Conservation (phyloP, 1,140 invertebrate species). For the Thaumatotibia leucotreta region DNA sequence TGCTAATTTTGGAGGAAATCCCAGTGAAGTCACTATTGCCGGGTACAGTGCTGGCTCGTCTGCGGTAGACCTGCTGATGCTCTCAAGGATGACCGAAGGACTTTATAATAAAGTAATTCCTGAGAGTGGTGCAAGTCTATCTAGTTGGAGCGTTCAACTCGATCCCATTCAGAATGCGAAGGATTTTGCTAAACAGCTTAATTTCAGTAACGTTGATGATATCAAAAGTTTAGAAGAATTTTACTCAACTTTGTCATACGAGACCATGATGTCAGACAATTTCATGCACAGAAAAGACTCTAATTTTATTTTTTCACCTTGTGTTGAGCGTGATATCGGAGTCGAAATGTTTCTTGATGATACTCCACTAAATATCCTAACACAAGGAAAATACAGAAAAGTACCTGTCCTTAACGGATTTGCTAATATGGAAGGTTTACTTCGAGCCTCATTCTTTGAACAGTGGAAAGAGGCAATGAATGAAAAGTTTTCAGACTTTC, state of each 20-base stretch:
- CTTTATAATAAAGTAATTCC: conserved; percentile 39
- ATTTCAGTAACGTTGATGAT: conserved; percentile 28
- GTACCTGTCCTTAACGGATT: conserved; percentile 32
- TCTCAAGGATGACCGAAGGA: conserved; percentile 30
- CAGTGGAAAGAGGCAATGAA: conserved; percentile 29
- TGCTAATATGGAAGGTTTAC: conserved; percentile 35
- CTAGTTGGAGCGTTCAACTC: conserved; percentile 24
- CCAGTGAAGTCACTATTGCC: conserved; percentile 33
- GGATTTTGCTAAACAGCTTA: conserved; percentile 22
- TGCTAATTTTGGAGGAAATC: conserved; percentile 39
- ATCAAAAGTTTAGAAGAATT: conserved; percentile 35
- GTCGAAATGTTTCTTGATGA: conserved; percentile 29
- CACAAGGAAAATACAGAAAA: conserved; percentile 31
- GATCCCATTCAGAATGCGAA: conserved; percentile 34
- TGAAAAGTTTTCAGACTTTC: conserved; percentile 27
- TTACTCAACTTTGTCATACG: conserved; percentile 26
- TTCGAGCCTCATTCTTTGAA: conserved; percentile 23
- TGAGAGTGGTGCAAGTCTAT: conserved; percentile 28
- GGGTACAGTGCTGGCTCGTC: conserved; percentile 35
- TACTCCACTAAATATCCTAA: conserved; percentile 31
- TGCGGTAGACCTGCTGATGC: conserved; percentile 28
- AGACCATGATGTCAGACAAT: background rate
- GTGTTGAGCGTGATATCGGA: conserved; percentile 30
- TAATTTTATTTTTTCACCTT: conserved; percentile 29
- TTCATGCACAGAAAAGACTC: conserved; percentile 19